A percentile compares a stretch with the other conserved stretches of the same genome.
Conservation (phyloP, 2,888 invertebrate species). For the Cataglyphis livida region DNA sequence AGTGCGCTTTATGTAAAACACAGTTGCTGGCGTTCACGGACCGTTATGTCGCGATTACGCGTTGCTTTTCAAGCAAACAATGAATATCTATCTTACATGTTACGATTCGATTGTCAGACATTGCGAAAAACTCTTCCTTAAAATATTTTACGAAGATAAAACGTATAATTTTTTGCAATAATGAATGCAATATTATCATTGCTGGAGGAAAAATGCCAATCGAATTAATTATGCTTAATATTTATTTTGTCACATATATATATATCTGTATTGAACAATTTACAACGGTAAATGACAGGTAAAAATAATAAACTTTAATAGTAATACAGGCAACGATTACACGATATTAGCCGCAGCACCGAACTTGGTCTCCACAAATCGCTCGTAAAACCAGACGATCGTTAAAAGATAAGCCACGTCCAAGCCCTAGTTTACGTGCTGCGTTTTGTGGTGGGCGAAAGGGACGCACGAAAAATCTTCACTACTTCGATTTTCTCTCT, state of each 20-base stretch:
- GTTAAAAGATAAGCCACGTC: constrained; percentile 75
- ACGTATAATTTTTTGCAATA: not conserved
- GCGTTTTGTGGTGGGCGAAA: constrained; percentile 59
- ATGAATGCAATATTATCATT: not conserved
- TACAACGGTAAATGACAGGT: constrained; percentile 24
- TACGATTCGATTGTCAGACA: not conserved
- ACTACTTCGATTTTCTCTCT: constrained; percentile 31
- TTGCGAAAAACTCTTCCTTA: not conserved
- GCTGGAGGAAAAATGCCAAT: not conserved
- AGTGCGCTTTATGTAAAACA: constrained; percentile 62
- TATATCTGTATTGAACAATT: not conserved
- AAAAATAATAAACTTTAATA: constrained; percentile 69
- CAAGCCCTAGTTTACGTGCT: constrained; percentile 54
- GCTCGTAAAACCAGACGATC: constrained; percentile 76
- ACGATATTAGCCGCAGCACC: constrained; percentile 59
- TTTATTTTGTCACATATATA: not conserved
- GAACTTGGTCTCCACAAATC: constrained; percentile 74
- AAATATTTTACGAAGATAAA: not conserved
- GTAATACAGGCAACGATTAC: constrained; percentile 62
- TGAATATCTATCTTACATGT: constrained; percentile 36
- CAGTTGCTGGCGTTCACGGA: constrained; percentile 66
- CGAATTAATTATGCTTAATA: not conserved
- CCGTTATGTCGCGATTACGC: constrained; percentile 73
- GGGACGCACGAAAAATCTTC: constrained; percentile 34
- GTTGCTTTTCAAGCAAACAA: constrained; percentile 71